phyloP scores from a whole-genome alignment of 2,797 vertebrate species.

The Coluber constrictor region DNA sequence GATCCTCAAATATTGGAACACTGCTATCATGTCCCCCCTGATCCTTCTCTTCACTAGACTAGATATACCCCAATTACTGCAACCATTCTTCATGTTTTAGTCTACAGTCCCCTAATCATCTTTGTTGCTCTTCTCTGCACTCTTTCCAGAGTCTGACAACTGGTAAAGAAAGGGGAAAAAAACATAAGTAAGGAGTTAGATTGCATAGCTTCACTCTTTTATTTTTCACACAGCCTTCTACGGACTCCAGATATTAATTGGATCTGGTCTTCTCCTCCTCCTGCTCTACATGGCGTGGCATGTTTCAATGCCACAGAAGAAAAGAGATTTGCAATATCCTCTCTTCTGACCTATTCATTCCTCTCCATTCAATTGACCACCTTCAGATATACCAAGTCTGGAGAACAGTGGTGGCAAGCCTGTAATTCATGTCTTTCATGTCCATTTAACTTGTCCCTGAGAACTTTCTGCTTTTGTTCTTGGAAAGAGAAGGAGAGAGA shows the following conservation, averaged over 20 bases:
- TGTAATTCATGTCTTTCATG: not conserved
- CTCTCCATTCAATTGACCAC: not conserved
- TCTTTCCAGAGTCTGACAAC: not conserved
- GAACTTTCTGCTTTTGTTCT: not conserved
- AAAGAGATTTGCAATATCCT: not conserved
- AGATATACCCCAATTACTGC: not conserved
- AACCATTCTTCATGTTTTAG: not conserved
- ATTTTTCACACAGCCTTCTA: not conserved
- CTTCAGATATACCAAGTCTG: not conserved
- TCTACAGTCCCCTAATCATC: not conserved
- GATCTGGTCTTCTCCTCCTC: not conserved
- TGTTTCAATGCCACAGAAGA: not conserved
- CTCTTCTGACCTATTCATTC: not conserved
- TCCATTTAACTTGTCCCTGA: not conserved
- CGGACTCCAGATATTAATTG: not conserved
- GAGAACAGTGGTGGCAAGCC: not conserved
- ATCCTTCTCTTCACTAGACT: not conserved
- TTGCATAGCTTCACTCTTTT: not conserved
- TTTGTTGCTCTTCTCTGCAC: not conserved
- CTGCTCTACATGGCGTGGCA: not conserved
- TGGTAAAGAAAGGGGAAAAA: not conserved
- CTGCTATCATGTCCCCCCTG: not conserved
- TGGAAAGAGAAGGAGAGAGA: not conserved
- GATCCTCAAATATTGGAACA: not conserved
- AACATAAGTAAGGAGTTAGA: not conserved